These are phyloP conservation scores for Protonibea diacanthus DNA, from an alignment of 2,797 vertebrate genomes.

Conservation along the genomic window DNA sequence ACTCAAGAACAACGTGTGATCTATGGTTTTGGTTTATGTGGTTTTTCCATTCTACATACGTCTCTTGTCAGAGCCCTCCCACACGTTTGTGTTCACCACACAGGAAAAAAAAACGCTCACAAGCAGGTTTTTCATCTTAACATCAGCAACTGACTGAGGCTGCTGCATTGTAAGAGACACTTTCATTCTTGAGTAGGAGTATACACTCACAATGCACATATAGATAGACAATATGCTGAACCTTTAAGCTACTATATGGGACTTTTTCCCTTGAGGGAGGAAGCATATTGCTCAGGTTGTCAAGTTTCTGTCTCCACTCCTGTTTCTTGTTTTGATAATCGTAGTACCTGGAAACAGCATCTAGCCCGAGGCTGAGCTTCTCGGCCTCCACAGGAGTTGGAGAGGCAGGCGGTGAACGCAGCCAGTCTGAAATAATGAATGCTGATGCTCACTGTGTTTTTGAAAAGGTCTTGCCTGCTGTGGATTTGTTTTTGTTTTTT, in stretches of 20 bases:
- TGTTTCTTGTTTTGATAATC: slow-evolving; percentile 28
- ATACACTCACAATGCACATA: slow-evolving; percentile 18
- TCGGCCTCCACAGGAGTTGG: background rate
- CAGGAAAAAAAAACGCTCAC: slow-evolving; percentile 39
- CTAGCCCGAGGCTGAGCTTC: slow-evolving; percentile 24
- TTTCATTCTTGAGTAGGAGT: slow-evolving; percentile 60
- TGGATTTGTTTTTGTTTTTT: background rate
- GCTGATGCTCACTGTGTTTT: slow-evolving; percentile 15
- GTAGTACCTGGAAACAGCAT: slow-evolving; percentile 34
- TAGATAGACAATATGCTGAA: slow-evolving; percentile 53
- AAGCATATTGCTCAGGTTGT: slow-evolving; percentile 41
- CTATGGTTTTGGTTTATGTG: slow-evolving; percentile 68
- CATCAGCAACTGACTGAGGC: slow-evolving; percentile 54
- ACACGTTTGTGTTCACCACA: slow-evolving; percentile 61
- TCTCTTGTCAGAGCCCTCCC: slow-evolving; percentile 58
- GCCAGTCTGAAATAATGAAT: background rate
- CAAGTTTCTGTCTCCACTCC: slow-evolving; percentile 32
- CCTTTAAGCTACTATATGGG: slow-evolving; percentile 29
- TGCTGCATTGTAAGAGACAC: slow-evolving; percentile 37
- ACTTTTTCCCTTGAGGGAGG: slow-evolving; percentile 42
- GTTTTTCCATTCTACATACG: slow-evolving; percentile 70
- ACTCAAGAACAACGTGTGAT: slow-evolving; percentile 44
- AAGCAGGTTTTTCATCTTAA: slow-evolving; percentile 55
- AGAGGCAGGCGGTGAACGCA: slow-evolving; percentile 15
- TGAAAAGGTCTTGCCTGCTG: background rate